These are phyloP conservation scores for Chloroclysta siterata DNA, from an alignment of 2,888 invertebrate species.

Conservation along the genomic window DNA sequence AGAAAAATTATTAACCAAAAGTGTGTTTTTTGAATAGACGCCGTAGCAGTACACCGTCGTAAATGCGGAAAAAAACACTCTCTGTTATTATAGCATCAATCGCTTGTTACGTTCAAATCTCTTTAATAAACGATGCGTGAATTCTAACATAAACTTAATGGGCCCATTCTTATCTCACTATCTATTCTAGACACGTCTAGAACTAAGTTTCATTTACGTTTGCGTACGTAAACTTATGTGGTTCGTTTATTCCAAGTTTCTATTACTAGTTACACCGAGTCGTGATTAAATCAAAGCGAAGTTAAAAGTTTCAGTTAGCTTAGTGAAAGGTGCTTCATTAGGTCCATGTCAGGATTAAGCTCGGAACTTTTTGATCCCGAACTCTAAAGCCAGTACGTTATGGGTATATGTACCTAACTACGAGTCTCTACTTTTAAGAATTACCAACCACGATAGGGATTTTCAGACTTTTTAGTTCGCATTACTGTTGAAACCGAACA, in stretches of 20 bases:
- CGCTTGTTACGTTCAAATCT: too few species aligned
- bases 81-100: too few species aligned
- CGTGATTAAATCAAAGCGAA: constrained; percentile 28
- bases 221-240: constrained; percentile 14
- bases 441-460: constrained; percentile 18
- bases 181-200: constrained; percentile 25
- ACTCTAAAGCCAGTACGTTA: constrained; percentile 39
- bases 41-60: too few species aligned
- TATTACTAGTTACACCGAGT: constrained; percentile 1
- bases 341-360: constrained; percentile 34
- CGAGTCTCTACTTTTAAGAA: constrained; percentile 25
- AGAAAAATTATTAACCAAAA: too few species aligned
- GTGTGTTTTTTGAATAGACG: too few species aligned
- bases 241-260: constrained; percentile 4
- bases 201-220: constrained; percentile 19
- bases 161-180: not conserved
- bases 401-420: constrained; percentile 28
- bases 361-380: constrained; percentile 36
- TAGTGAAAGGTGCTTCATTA: constrained; percentile 39
- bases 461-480: constrained; percentile 1
- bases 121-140: not conserved
- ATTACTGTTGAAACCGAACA: not conserved
- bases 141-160: not conserved
- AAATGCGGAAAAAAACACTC: too few species aligned
- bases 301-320: constrained; percentile 34